Conservation (phyloP, 2,113 vertebrate genomes). For the Gymnocephalus cernua region DNA sequence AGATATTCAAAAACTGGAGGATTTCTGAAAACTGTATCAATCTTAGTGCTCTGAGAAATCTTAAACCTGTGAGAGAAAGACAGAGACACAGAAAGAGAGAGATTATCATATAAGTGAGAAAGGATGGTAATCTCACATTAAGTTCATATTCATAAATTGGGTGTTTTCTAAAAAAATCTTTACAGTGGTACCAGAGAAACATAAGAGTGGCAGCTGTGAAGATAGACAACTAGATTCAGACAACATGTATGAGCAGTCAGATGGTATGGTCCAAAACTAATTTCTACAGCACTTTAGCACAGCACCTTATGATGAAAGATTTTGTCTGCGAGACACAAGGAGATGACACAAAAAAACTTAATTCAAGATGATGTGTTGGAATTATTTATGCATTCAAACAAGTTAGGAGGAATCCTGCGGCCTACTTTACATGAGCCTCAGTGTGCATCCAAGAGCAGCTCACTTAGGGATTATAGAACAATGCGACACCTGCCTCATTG, state of each 20-base stretch:
- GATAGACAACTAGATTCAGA: not conserved
- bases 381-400: slow-evolving; percentile 52
- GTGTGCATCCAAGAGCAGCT: slow-evolving; percentile 48
- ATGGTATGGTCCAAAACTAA: not conserved
- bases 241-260: not conserved
- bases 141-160: not conserved
- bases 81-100: not conserved
- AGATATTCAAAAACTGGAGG: slow-evolving; percentile 99
- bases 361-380: slow-evolving; percentile 19
- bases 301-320: not conserved
- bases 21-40: slow-evolving; percentile 99
- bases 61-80: slow-evolving; percentile 88
- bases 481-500: slow-evolving; percentile 67
- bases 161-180: slow-evolving; percentile 6
- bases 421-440: slow-evolving; percentile 51
- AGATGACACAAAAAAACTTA: slow-evolving; percentile 15
- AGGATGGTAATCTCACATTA: not conserved
- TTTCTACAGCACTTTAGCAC: not conserved
- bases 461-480: slow-evolving; percentile 71
- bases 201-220: not conserved
- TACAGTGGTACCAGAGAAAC: not conserved
- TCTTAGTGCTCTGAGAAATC: slow-evolving; percentile 98
- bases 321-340: slow-evolving; percentile 5
- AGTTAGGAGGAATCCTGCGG: slow-evolving; percentile 40
- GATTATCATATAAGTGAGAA: not conserved